Evolutionary conservation across 2,888 invertebrate genomes (phyloP).

Genomic region (Drepana falcataria): DNA sequence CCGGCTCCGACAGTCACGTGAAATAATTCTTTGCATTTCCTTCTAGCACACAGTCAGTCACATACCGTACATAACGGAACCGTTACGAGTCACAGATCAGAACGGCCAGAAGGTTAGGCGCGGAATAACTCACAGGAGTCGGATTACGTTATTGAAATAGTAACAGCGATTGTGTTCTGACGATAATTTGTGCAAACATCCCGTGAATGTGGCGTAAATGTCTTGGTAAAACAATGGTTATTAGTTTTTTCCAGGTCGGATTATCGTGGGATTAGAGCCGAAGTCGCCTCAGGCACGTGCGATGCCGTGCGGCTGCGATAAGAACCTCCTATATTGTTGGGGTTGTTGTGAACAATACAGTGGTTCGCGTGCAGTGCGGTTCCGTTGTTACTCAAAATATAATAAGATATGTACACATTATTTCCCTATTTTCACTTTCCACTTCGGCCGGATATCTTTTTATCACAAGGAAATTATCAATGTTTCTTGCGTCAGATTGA

Average conservation of each 20-base stretch:
- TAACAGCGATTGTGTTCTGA: conserved; percentile 40
- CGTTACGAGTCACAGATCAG: conserved; percentile 23
- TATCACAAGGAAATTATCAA: conserved; percentile 33
- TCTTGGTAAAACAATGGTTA: conserved; percentile 63
- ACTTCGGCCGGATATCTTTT: conserved; percentile 43
- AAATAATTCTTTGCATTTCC: conserved; percentile 33
- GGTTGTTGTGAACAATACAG: conserved; percentile 42
- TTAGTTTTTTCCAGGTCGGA: conserved; percentile 69
- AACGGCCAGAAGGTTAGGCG: conserved; percentile 29
- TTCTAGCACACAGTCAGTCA: conserved; percentile 25
- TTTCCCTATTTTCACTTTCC: conserved; percentile 48
- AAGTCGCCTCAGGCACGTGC: conserved; percentile 51
- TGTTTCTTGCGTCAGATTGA: conserved; percentile 38
- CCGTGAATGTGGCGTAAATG: conserved; percentile 53
- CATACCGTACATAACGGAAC: conserved; percentile 37
- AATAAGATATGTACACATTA: conserved; percentile 49
- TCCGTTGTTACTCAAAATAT: conserved; percentile 41
- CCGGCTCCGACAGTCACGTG: conserved; percentile 31
- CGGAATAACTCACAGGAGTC: conserved; percentile 41
- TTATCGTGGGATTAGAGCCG: conserved; percentile 60
- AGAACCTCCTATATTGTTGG: conserved; percentile 31
- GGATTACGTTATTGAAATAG: conserved; percentile 57
- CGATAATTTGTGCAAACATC: conserved; percentile 62
- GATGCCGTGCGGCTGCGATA: conserved; percentile 34
- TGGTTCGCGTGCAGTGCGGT: conserved; percentile 38